Conservation (phyloP, 1,140 invertebrate species). For the Brachionus rotundiformis region DNA sequence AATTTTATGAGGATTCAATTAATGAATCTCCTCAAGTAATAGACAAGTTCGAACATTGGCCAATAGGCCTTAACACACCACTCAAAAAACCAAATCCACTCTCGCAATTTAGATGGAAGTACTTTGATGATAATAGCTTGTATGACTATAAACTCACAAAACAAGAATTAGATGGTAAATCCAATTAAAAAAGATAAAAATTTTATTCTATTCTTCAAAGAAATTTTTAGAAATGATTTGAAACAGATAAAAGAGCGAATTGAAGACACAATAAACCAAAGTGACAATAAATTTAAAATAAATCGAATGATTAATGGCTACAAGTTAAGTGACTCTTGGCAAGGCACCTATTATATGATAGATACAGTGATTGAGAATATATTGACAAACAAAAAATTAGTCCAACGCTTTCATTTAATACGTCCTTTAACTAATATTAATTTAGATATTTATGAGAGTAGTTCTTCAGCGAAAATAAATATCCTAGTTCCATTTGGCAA, state of each 20-base stretch:
- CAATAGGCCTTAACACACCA: background rate
- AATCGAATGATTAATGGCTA: background rate
- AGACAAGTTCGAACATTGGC: background rate
- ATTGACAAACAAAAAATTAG: background rate
- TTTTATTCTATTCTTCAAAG: background rate
- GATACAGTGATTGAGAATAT: background rate
- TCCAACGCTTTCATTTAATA: background rate
- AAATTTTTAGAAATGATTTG: background rate
- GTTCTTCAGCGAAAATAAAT: background rate
- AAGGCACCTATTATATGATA: background rate
- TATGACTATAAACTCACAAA: background rate
- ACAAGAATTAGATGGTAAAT: background rate
- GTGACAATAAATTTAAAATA: background rate
- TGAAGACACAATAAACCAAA: background rate
- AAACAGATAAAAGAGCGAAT: background rate
- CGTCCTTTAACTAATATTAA: background rate
- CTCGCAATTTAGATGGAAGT: background rate
- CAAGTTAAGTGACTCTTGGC: background rate
- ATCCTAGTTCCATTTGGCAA: background rate
- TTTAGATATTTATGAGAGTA: background rate
- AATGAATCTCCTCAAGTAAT: background rate
- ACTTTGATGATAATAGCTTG: background rate
- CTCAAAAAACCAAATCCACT: background rate
- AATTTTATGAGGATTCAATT: background rate
- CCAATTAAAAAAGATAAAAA: background rate